Conservation (phyloP, 2,888 invertebrate species). For the Coelopa pilipes region DNA sequence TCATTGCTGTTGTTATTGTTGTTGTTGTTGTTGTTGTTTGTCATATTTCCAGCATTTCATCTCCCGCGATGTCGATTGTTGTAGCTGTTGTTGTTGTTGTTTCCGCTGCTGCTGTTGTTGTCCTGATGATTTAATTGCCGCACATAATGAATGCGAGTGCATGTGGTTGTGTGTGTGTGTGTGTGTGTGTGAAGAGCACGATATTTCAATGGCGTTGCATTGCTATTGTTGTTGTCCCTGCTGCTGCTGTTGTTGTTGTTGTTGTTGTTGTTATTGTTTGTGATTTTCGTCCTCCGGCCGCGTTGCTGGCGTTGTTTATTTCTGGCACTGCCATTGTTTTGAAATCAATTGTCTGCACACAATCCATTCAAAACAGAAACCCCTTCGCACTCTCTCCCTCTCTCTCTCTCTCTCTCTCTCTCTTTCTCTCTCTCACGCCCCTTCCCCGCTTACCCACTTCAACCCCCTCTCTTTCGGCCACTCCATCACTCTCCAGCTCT, state of each 20-base stretch:
- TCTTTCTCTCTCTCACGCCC: not conserved
- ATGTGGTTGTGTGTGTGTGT: not conserved
- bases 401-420: not conserved
- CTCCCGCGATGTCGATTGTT: not conserved
- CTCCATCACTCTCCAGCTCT: not conserved
- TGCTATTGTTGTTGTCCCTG: no score
- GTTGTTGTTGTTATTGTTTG: no score
- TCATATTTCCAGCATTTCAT: no score
- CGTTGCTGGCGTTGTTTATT: not conserved
- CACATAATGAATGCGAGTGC: not conserved
- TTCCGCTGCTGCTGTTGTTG: no score
- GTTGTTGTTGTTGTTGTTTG: no score
- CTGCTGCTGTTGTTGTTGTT: no score
- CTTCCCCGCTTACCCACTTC: no score
- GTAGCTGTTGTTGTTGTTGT: conserved; percentile 20
- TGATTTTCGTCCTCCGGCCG: no score
- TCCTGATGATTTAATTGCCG: conserved; percentile 12
- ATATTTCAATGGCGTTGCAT: not conserved
- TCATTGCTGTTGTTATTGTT: no score
- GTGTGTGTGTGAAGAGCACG: conserved; percentile 16
- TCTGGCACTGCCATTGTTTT: conserved; percentile 24
- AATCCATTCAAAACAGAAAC: not conserved
- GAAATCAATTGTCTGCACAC: conserved; percentile 24
- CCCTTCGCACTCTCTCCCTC: not conserved
- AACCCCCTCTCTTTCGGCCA: no score